Evolutionary conservation across 2,113 vertebrate species (phyloP), one percentile per base, ranked within the genome.

Genomic region (Colaptes auratus): DNA sequence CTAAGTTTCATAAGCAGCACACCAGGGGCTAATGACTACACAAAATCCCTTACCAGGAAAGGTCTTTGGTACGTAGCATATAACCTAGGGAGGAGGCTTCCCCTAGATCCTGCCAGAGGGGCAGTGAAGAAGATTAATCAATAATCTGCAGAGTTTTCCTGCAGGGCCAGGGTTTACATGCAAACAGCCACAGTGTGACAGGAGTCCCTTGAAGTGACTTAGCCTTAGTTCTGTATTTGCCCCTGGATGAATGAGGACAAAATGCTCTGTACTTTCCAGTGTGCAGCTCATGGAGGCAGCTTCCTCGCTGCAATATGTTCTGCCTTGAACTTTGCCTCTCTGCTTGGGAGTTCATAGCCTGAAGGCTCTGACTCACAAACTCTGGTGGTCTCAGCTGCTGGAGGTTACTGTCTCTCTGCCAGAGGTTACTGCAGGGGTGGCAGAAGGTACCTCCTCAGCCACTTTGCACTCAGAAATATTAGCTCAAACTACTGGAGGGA

Each of bases 241-340:
- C 21, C 64, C 39, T 35, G 52, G 64, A 75, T 35, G 52, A 71
- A 65, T 0, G 39, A 82, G 67, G 81, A 71, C 63, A 39, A 79
- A 70, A 46, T 27, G 63, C 16, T 39, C 44, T 82, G 85, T 46
- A 21, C 61, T 86, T 93, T 86, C 63, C 72, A 61, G 65, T 0
- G 7, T 1, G 1, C 50, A n/a, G 85, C 58, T 82, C 58, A 4
- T 66, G 15, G 72, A 53, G 18, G 35, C 52, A 75, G 42, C 72
- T 79, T 95, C 63, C 71, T 66, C 85, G 66, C 17, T 44, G 66
- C 67, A 58, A 27, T 74, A 78, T 61, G 85, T 91, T 95, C 81
- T 91, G 85, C 76, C 77, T 82, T 91, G 88, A 93, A 86, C 91
- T 95, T 82, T 82, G 72, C 28, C 15, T 66, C 58, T 65, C 81